Conservation (phyloP, 2,888 invertebrate genomes). For the Drosophila meridionalis region DNA sequence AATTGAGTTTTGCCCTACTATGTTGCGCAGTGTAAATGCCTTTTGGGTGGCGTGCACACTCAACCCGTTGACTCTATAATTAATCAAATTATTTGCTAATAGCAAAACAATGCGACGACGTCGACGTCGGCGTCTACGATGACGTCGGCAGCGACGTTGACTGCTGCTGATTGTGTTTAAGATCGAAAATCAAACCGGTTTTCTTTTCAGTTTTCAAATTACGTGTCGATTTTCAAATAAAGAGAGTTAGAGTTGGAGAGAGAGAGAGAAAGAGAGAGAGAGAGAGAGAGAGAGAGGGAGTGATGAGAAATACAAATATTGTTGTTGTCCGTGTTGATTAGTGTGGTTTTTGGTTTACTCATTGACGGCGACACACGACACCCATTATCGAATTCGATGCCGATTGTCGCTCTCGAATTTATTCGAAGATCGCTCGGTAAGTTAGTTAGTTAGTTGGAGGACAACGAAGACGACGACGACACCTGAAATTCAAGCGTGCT, state of each 20-base stretch:
- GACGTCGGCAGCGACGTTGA: constrained; percentile 11
- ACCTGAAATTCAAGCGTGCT: constrained; percentile 44
- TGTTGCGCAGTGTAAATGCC: constrained; percentile 47
- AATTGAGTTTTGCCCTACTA: background rate
- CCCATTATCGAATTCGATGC: constrained; percentile 8
- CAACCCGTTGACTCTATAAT: constrained; percentile 54
- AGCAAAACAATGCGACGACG: constrained; percentile 64
- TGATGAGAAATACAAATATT: constrained; percentile 22
- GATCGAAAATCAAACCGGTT: constrained; percentile 46
- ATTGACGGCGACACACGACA: constrained; percentile 16
- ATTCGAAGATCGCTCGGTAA: background rate
- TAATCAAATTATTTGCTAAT: constrained; percentile 76
- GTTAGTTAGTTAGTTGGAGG: background rate
- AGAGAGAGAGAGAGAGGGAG: background rate
- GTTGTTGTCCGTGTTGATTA: constrained; percentile 34
- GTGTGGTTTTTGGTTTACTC: constrained; percentile 24
- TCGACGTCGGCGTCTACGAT: background rate
- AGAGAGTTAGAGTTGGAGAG: background rate
- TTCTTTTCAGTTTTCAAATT: constrained; percentile 45
- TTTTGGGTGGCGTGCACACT: constrained; percentile 58
- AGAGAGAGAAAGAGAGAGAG: background rate
- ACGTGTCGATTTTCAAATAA: constrained; percentile 45
- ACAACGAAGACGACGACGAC: constrained; percentile 5
- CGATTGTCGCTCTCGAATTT: background rate
- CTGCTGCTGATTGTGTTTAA: constrained; percentile 37